Percentiles rank a stretch among this genome's conserved stretches.
Evolutionary conservation across 1,140 invertebrate genomes (phyloP).

Genomic region (fruit fly (Drosophila melanogaster)): DNA sequence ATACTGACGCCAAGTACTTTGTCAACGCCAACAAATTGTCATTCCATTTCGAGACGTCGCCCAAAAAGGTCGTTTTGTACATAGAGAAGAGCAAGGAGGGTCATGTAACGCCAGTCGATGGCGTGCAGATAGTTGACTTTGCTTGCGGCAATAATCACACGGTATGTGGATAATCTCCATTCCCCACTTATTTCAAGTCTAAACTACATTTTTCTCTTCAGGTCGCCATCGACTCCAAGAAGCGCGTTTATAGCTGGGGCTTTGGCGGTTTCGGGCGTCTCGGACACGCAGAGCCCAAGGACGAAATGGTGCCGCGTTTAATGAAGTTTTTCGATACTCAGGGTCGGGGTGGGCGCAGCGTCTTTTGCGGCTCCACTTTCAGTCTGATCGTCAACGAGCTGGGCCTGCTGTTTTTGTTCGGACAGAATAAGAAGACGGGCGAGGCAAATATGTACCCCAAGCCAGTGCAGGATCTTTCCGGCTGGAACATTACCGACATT

Average conservation of each 20-base stretch:
- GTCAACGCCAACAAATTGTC: slow-evolving; percentile 94
- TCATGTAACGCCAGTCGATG: slow-evolving; percentile 92
- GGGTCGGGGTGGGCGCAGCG: slow-evolving; percentile 91
- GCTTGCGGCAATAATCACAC: slow-evolving; percentile 96
- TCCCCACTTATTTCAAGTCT: no score
- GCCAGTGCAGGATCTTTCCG: slow-evolving; percentile 94
- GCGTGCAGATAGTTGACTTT: slow-evolving; percentile 95
- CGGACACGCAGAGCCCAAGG: slow-evolving; percentile 95
- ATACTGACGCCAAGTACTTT: slow-evolving; percentile 97
- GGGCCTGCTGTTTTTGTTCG: slow-evolving; percentile 93
- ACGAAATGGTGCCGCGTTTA: slow-evolving; percentile 95
- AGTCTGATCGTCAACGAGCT: slow-evolving; percentile 93
- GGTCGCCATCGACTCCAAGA: slow-evolving; percentile 94
- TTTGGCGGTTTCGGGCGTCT: slow-evolving; percentile 97
- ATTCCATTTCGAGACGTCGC: slow-evolving; percentile 93
- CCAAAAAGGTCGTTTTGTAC: slow-evolving; percentile 93
- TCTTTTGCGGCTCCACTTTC: slow-evolving; percentile 94
- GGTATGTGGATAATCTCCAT: slow-evolving; percentile 85
- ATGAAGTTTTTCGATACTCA: slow-evolving; percentile 95
- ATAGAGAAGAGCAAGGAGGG: slow-evolving; percentile 95
- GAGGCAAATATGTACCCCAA: slow-evolving; percentile 99
- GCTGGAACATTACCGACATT: slow-evolving; percentile 94
- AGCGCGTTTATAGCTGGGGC: slow-evolving; percentile 96
- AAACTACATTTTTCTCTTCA: slow-evolving; percentile 56
- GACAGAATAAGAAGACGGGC: slow-evolving; percentile 95